phyloP scores from a whole-genome alignment of 2,113 vertebrate genomes.

The Peromyscus californicus region DNA sequence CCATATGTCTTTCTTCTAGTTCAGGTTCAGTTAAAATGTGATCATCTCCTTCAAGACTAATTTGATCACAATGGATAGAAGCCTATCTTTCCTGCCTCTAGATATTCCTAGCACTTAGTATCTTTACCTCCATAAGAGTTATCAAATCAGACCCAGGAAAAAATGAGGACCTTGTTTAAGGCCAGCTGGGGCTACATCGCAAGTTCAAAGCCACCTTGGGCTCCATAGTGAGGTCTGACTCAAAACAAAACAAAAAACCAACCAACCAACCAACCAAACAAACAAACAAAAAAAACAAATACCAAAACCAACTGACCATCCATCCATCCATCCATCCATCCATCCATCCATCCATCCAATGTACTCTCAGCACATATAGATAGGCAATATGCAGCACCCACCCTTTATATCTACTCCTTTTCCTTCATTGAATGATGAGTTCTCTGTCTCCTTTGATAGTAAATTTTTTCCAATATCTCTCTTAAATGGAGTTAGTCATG shows the following conservation, averaged over 20 bases:
- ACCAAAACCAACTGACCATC: not conserved
- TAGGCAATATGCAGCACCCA: not conserved
- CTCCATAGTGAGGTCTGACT: not conserved
- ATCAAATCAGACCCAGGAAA: not conserved
- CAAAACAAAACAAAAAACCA: not conserved
- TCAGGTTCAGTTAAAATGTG: conserved; percentile 7
- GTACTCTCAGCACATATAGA: not conserved
- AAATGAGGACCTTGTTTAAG: not conserved
- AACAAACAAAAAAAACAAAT: not conserved
- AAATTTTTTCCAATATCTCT: conserved; percentile 28
- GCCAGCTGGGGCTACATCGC: not conserved
- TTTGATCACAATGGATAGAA: not conserved
- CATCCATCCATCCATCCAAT: not conserved
- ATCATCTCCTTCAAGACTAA: not conserved
- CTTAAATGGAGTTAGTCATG: not conserved
- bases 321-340: not conserved
- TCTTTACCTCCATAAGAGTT: not conserved
- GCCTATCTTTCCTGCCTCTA: not conserved
- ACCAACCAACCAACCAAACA: not conserved
- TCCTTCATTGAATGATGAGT: not conserved
- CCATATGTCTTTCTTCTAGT: not conserved
- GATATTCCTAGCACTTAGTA: not conserved
- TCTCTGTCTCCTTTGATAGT: not conserved
- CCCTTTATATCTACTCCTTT: not conserved
- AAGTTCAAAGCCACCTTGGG: not conserved